These are phyloP conservation scores for Catocala fraxini DNA, from an alignment of 2,888 invertebrate species.

Conservation along the genomic window DNA sequence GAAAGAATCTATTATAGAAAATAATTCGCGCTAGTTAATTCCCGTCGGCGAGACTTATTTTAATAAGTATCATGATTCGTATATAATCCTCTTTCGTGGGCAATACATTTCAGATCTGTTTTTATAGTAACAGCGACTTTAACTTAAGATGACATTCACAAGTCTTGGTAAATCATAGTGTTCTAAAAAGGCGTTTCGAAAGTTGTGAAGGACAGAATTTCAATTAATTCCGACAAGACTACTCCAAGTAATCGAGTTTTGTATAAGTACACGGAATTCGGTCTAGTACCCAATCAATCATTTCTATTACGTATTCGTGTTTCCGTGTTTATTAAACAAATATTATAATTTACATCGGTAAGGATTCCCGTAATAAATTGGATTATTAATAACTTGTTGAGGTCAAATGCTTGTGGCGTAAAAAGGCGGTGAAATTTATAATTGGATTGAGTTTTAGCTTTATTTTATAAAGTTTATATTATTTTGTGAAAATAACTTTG, in stretches of 20 bases:
- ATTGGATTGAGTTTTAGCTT: conserved; percentile 8
- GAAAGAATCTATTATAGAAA: conserved; percentile 29
- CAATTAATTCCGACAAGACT: conserved; percentile 39
- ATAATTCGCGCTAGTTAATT: conserved; percentile 21
- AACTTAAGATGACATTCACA: no score
- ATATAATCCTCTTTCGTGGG: no score
- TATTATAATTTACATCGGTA: conserved; percentile 23
- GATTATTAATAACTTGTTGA: conserved; percentile 29
- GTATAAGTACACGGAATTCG: conserved; percentile 38
- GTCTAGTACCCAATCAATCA: conserved; percentile 10
- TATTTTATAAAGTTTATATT: neutral
- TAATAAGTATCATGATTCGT: conserved; percentile 7
- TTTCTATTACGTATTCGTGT: conserved; percentile 28
- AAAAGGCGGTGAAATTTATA: conserved; percentile 12
- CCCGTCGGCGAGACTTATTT: conserved; percentile 6
- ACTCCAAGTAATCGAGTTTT: conserved; percentile 43
- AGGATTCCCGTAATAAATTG: conserved; percentile 35
- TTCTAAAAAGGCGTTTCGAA: conserved; percentile 28
- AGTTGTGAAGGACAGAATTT: conserved; percentile 35
- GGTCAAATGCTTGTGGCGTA: conserved; percentile 13
- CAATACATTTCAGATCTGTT: no score
- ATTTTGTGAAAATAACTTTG: no score
- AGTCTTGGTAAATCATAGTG: no score
- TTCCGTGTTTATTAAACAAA: conserved; percentile 22
- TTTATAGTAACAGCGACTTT: neutral